phyloP scores from a whole-genome alignment of 2,888 invertebrate genomes.

The Ornithoptera priamus region DNA sequence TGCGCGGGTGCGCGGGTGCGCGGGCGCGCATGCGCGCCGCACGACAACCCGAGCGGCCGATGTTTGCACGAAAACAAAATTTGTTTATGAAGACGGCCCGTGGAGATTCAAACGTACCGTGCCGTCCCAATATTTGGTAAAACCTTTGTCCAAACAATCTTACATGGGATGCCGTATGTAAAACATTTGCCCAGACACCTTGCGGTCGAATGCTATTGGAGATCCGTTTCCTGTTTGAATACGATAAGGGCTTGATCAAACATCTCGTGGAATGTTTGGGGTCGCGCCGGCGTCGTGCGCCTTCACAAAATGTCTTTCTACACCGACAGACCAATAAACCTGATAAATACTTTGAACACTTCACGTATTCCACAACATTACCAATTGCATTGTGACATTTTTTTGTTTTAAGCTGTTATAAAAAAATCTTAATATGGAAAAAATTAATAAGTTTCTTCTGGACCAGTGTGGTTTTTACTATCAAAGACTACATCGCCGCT shows the following conservation, averaged over 20 bases:
- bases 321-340: neutral
- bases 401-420: too few species aligned
- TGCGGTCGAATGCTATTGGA: conserved; percentile 38
- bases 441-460: too few species aligned
- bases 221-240: conserved; percentile 57
- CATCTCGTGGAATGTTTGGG: conserved; percentile 48
- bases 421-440: too few species aligned
- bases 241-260: conserved; percentile 58
- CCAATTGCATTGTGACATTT: too few species aligned
- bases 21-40: too few species aligned
- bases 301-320: conserved; percentile 2
- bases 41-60: conserved; percentile 34
- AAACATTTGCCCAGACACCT: conserved; percentile 48
- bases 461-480: too few species aligned
- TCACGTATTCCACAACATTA: neutral
- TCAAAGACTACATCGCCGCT: too few species aligned
- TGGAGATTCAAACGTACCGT: conserved; percentile 49
- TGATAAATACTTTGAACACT: neutral
- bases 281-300: conserved; percentile 16
- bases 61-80: conserved; percentile 40
- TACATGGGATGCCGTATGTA: conserved; percentile 42
- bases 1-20: conserved; percentile 11
- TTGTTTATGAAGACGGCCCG: conserved; percentile 45
- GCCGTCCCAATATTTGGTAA: conserved; percentile 48
- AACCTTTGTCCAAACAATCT: conserved; percentile 47